Evolutionary conservation across 2,797 vertebrate species (phyloP).

Genomic region (Acanthurus lineatus): DNA sequence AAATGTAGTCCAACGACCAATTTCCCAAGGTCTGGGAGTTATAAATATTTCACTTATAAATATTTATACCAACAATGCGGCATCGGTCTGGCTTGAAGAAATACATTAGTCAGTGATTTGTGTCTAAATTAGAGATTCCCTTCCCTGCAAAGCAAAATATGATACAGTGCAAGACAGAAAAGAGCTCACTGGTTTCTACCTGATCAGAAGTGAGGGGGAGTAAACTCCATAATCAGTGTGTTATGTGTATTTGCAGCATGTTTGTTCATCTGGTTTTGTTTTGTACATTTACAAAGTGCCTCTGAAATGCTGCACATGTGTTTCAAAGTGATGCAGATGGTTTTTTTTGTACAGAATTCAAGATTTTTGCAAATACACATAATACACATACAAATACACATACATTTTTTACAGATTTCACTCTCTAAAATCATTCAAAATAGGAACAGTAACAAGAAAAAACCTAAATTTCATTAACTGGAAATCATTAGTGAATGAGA

Average conservation of each 20-base stretch:
- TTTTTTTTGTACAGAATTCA: too few species aligned
- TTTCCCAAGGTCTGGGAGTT: slow-evolving; percentile 60
- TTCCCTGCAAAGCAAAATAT: slow-evolving; percentile 34
- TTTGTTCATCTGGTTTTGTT: too few species aligned
- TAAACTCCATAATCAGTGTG: slow-evolving; percentile 1
- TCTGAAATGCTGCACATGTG: too few species aligned
- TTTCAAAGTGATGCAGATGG: too few species aligned
- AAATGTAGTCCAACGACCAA: slow-evolving; percentile 63
- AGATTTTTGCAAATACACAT: too few species aligned
- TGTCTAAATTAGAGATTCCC: slow-evolving; percentile 46
- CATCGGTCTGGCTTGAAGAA: slow-evolving; percentile 65
- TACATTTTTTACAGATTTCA: too few species aligned
- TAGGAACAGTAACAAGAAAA: too few species aligned
- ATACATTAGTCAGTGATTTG: slow-evolving; percentile 72
- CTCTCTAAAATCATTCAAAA: too few species aligned
- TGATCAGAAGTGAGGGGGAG: slow-evolving; percentile 31
- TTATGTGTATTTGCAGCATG: not conserved
- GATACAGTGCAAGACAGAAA: slow-evolving; percentile 27
- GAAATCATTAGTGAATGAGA: too few species aligned
- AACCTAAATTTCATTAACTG: too few species aligned
- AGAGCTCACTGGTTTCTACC: slow-evolving; percentile 25
- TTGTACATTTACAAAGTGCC: too few species aligned
- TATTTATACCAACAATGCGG: slow-evolving; percentile 73
- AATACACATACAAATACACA: too few species aligned
- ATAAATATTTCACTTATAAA: slow-evolving; percentile 78